These are phyloP conservation scores for Xylocampa areola DNA, from an alignment of 2,888 invertebrate species.

Conservation along the genomic window DNA sequence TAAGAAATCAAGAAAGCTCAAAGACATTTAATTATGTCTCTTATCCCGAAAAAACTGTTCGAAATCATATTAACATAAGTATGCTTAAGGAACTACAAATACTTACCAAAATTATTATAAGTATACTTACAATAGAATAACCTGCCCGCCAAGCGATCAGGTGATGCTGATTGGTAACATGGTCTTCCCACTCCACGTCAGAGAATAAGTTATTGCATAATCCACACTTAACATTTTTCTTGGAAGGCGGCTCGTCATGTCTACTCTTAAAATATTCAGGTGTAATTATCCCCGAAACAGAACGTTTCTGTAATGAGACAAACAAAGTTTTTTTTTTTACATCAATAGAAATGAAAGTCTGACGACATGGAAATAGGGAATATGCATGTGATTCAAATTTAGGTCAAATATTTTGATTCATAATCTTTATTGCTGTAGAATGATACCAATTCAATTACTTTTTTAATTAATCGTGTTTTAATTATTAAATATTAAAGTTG, in stretches of 20 bases:
- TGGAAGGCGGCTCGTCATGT: conserved; percentile 28
- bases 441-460: too few species aligned
- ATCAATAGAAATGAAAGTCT: not conserved
- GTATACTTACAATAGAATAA: conserved; percentile 65
- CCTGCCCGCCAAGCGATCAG: conserved; percentile 68
- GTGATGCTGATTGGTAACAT: conserved; percentile 65
- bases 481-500: too few species aligned
- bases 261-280: not conserved
- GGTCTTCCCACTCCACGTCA: conserved; percentile 66
- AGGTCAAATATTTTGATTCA: too few species aligned
- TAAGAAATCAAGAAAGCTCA: too few species aligned
- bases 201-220: conserved; percentile 62
- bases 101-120: not conserved
- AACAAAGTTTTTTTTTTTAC: not conserved
- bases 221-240: conserved; percentile 67
- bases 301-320: conserved; percentile 45
- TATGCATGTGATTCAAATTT: too few species aligned
- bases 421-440: too few species aligned
- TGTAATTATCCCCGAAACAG: conserved; percentile 4
- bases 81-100: too few species aligned
- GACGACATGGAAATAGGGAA: too few species aligned
- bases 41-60: too few species aligned
- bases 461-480: too few species aligned
- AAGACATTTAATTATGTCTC: too few species aligned
- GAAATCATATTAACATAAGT: too few species aligned